A percentile compares a stretch with the other conserved stretches of the same genome.
Evolutionary conservation across 2,888 invertebrate species (phyloP).

Genomic region (Nephrotoma flavescens): DNA sequence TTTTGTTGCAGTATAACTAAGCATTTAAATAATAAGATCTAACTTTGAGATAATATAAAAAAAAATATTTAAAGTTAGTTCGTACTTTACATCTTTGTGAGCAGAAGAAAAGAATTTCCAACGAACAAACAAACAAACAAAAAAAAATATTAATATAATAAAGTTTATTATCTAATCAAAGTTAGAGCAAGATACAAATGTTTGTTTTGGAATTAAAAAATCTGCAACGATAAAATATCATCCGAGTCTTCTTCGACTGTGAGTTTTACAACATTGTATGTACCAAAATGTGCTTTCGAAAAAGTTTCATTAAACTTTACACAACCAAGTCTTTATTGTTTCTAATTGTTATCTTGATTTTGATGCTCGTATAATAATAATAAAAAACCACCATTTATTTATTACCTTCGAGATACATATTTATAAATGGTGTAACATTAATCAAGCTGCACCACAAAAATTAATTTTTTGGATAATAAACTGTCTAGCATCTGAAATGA

Average conservation of each 20-base stretch:
- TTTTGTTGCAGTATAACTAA: not conserved
- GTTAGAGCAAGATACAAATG: not conserved
- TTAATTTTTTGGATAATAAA: not conserved
- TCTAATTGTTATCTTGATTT: not conserved
- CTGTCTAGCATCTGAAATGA: not conserved
- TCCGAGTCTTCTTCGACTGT: not conserved
- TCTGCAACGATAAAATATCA: too few species aligned
- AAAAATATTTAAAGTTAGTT: not conserved
- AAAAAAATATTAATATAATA: not conserved
- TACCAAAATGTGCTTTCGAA: not conserved
- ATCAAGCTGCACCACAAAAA: not conserved
- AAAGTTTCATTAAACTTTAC: not conserved
- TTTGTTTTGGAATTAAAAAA: not conserved
- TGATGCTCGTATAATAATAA: not conserved
- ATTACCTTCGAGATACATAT: not conserved
- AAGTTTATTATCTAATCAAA: not conserved
- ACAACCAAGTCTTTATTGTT: not conserved
- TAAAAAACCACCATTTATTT: not conserved
- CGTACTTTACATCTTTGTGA: not conserved
- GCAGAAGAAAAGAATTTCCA: not conserved
- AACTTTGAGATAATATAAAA: not conserved
- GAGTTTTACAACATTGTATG: not conserved
- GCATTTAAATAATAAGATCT: not conserved
- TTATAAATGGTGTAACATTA: not conserved
- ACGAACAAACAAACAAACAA: not conserved